Percentiles rank a stretch among this genome's conserved stretches.
Conservation (phyloP, 2,113 vertebrate species). For the Erinaceus europaeus region DNA sequence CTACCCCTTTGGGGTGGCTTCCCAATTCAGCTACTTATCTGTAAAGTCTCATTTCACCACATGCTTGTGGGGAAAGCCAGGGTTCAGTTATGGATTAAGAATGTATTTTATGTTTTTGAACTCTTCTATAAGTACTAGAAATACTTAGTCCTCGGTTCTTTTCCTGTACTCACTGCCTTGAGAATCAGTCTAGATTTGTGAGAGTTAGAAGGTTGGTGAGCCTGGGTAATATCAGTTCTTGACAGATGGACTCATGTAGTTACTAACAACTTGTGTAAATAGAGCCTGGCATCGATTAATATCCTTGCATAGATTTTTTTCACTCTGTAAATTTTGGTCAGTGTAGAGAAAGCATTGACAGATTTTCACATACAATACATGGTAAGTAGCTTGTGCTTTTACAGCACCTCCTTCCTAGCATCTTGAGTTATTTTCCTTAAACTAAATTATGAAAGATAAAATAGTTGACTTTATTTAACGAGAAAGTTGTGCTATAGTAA, state of each 20-base stretch:
- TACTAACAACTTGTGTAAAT: constrained; percentile 61
- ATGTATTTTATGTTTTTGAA: neutral
- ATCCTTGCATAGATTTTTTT: constrained; percentile 10
- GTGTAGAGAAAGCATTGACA: constrained; percentile 53
- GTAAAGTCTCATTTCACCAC: neutral
- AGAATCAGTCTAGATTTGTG: constrained; percentile 19
- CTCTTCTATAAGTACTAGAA: neutral
- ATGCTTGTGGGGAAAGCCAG: neutral
- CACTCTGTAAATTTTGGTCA: constrained; percentile 7
- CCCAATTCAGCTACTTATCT: neutral
- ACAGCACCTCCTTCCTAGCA: neutral
- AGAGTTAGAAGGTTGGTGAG: constrained; percentile 26
- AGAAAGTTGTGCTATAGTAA: constrained; percentile 32
- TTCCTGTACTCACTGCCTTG: neutral
- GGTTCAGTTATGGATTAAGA: neutral
- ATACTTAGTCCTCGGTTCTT: neutral
- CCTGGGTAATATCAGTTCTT: constrained; percentile 42
- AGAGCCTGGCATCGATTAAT: constrained; percentile 22
- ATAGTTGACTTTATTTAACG: constrained; percentile 23
- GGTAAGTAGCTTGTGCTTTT: constrained; percentile 11
- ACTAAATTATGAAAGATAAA: constrained; percentile 39
- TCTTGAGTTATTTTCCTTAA: constrained; percentile 40
- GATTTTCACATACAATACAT: neutral
- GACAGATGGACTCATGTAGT: constrained; percentile 1
- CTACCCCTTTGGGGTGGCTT: neutral